Percentiles rank a stretch among this genome's conserved stretches.
Conservation (phyloP, 2,888 invertebrate genomes). For the Pseudolycoriella hygida region DNA sequence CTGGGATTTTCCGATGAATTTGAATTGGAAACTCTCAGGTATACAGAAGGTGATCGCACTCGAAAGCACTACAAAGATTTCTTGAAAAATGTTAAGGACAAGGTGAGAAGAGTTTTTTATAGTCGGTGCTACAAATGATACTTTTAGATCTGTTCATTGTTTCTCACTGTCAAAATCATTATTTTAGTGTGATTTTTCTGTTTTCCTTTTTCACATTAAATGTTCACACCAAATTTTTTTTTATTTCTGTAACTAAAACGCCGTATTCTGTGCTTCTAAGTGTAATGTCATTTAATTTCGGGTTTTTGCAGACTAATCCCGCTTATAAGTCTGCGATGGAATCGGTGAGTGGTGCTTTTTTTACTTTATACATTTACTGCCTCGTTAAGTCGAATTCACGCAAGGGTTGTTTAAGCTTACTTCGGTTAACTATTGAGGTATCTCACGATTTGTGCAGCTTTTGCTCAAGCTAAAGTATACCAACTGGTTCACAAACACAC, state of each 20-base stretch:
- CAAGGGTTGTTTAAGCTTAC: no score
- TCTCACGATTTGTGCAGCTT: background rate
- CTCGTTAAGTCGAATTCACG: no score
- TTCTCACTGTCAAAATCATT: no score
- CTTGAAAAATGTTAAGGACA: constrained; percentile 73
- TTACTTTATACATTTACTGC: no score
- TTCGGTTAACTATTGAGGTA: no score
- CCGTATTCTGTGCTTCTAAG: background rate
- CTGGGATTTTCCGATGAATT: constrained; percentile 88
- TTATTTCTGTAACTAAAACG: background rate
- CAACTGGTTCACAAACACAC: no score
- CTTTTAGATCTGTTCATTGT: no score
- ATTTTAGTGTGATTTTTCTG: no score
- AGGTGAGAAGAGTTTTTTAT: constrained; percentile 36
- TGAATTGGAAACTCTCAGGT: constrained; percentile 63
- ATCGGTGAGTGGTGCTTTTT: constrained; percentile 53
- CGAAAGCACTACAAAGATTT: constrained; percentile 52
- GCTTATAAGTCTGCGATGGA: constrained; percentile 86
- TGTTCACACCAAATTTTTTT: background rate
- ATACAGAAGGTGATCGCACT: constrained; percentile 32
- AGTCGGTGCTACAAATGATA: no score
- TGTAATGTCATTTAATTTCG: constrained; percentile 3
- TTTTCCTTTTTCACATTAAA: no score
- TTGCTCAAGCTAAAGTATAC: background rate
- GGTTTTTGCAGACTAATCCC: constrained; percentile 68